Conservation (phyloP, 2,797 vertebrate genomes). For the Silurus aristotelis region DNA sequence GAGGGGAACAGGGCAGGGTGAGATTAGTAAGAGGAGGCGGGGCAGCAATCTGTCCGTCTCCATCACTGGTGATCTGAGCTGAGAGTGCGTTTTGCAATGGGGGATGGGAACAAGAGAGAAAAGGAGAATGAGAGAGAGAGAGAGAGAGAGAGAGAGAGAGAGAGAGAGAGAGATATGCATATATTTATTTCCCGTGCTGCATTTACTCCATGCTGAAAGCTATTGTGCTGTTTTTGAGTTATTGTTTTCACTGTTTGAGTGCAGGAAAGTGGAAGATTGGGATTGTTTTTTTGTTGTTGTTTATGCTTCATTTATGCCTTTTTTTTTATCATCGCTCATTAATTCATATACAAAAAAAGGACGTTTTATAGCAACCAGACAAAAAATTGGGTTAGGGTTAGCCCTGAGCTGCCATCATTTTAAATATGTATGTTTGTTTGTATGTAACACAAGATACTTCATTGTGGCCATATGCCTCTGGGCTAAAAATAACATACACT, state of each 20-base stretch:
- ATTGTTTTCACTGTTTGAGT: not conserved
- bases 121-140: conserved; percentile 19
- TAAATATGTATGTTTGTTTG: not conserved
- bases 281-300: not conserved
- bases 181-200: not conserved
- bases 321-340: not conserved
- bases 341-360: not conserved
- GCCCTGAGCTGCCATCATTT: not conserved
- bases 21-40: conserved; percentile 30
- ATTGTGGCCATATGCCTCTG: not conserved
- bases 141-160: conserved; percentile 7
- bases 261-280: not conserved
- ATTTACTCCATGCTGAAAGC: conserved; percentile 21
- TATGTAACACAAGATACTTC: conserved; percentile 7
- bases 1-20: not conserved
- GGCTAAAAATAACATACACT: not conserved
- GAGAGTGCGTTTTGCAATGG: conserved; percentile 15
- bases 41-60: conserved; percentile 28
- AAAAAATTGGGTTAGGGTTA: not conserved
- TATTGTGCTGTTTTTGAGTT: conserved; percentile 1
- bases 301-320: not conserved
- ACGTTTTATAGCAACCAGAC: not conserved
- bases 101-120: conserved; percentile 8
- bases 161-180: not conserved
- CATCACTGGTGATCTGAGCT: conserved; percentile 19